Evolutionary conservation across 2,888 invertebrate species (phyloP), one percentile per base, ranked within the genome.

Genomic region (Xestia c-nigrum): DNA sequence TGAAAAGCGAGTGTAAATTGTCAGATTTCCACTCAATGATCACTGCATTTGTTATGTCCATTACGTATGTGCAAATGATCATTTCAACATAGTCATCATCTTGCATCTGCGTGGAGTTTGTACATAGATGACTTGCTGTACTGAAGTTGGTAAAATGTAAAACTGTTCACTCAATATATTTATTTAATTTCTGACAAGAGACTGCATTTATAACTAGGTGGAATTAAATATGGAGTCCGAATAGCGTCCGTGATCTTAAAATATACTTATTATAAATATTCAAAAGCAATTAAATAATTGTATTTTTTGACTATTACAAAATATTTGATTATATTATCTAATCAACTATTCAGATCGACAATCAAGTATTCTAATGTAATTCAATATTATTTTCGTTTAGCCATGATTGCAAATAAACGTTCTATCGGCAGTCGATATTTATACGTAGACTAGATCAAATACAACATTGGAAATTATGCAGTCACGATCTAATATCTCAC

Each of bases 1-100:
- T 90, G 81, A 86, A 89, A 90, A 90, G 86, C 87, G 84, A 89
- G 87, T 85, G 87, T 82, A 87, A 88, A 89, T 88, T 84, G 86
- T 72, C 79, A 88, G 86, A 87, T 90, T 90, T 89, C 88, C 90
- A 88, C 86, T 74, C 80, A 81, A 85, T 82, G 81, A 78, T 85
- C 86, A 78, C 78, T 74, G 73, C 80, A 80, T 83, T 81, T 70
- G 80, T 86, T 80, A 81, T 68, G 76, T 83, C 72, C 72, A 80
- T 88, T 86, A 86, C 79, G 83, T 72, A 50, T 66, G 74, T 55
- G 69, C 74, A 78, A 82, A 86, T 83, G 73, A 78, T 76, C 72
- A 66, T 87, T 81, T 79, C 76, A 75, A 75, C 78, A 82, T 21
- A 14, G 67, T 75, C 75, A 81, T 77, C 79, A 75, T 84, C 76